Evolutionary conservation across 2,113 vertebrate genomes (phyloP).

Genomic region (Myiopsitta monachus): DNA sequence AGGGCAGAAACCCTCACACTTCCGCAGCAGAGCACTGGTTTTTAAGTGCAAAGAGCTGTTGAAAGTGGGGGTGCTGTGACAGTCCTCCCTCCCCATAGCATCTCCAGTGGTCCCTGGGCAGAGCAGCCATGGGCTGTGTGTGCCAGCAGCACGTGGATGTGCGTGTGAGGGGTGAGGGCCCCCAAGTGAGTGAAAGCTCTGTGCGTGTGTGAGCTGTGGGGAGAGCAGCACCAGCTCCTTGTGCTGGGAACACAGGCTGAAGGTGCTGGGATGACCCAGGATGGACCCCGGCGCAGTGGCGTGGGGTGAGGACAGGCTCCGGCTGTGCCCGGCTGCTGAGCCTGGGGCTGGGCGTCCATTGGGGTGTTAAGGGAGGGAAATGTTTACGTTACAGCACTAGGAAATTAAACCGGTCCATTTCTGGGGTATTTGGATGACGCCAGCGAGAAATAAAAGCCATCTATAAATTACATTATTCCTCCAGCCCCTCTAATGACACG

Average conservation of each 20-base stretch:
- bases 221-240: not conserved
- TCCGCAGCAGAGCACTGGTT: not conserved
- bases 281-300: fast-evolving
- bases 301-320: not conserved
- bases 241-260: fast-evolving
- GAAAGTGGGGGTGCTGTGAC: not conserved
- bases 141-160: not conserved
- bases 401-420: slow-evolving; percentile 27
- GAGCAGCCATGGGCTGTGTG: not conserved
- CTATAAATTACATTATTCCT: slow-evolving; percentile 47
- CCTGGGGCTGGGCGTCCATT: not conserved
- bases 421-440: slow-evolving; percentile 40
- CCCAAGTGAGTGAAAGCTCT: not conserved
- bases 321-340: fast-evolving
- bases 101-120: not conserved
- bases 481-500: slow-evolving; percentile 17
- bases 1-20: not conserved
- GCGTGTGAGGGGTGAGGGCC: not conserved
- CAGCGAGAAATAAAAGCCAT: slow-evolving; percentile 45
- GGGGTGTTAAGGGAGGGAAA: not conserved
- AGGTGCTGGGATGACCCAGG: fast-evolving
- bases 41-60: not conserved
- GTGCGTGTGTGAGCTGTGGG: not conserved
- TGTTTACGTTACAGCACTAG: not conserved
- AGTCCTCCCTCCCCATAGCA: fast-evolving